Evolutionary conservation across 2,113 vertebrate genomes (phyloP).

Genomic region (Campylomormyrus tamandua): DNA sequence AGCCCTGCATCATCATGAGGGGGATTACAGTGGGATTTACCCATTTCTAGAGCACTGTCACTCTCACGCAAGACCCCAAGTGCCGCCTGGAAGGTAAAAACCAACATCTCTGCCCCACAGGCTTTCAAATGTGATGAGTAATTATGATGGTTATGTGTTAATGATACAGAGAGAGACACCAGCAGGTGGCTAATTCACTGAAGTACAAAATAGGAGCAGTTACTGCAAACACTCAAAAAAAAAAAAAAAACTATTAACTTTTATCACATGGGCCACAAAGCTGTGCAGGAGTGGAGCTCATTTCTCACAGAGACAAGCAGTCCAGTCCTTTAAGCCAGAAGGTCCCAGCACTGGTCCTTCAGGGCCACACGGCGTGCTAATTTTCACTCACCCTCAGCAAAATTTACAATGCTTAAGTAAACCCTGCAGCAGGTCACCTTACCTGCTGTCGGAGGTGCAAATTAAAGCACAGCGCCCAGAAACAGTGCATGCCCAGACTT

Average conservation of each 20-base stretch:
- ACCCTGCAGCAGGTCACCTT: not conserved
- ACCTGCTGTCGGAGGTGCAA: not conserved
- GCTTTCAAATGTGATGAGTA: conserved; percentile 20
- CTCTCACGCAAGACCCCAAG: not conserved
- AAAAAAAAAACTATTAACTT: not conserved
- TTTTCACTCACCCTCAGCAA: conserved; percentile 13
- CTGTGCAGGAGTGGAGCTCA: not conserved
- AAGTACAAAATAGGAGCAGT: conserved; percentile 49
- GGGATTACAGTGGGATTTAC: conserved; percentile 34
- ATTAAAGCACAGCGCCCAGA: not conserved
- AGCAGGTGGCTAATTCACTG: conserved; percentile 52
- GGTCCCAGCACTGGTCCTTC: not conserved
- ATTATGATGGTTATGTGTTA: conserved; percentile 36
- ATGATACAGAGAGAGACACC: conserved; percentile 19
- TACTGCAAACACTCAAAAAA: conserved; percentile 2
- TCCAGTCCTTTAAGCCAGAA: not conserved
- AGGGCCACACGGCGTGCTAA: not conserved
- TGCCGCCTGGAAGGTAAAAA: conserved; percentile 20
- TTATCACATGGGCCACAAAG: not conserved
- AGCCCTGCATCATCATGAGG: not conserved
- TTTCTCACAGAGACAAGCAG: not conserved
- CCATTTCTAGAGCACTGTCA: conserved; percentile 18
- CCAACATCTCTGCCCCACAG: not conserved
- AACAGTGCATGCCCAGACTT: not conserved
- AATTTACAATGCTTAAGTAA: not conserved